A percentile compares a stretch with the other conserved stretches of the same genome.
Conservation (phyloP, 2,113 vertebrate genomes). For the Helogale parvula region DNA sequence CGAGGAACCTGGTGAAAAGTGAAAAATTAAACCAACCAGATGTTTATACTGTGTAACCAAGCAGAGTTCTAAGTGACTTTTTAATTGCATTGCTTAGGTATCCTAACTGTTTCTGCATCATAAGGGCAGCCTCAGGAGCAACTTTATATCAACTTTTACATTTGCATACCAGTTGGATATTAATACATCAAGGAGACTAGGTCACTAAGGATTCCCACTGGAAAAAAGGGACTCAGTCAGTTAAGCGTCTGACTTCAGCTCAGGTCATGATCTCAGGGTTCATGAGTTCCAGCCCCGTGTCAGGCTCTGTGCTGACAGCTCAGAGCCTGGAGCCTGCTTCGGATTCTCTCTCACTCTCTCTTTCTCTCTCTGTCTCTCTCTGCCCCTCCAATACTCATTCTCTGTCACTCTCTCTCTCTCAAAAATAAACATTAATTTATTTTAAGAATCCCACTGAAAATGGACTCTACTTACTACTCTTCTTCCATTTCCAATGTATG, state of each 20-base stretch:
- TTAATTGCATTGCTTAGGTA: background rate
- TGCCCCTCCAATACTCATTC: too few species aligned
- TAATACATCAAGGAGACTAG: background rate
- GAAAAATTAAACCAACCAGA: constrained; percentile 44
- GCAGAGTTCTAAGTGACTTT: background rate
- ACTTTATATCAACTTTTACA: constrained; percentile 16
- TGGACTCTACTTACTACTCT: background rate
- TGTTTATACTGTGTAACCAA: constrained; percentile 1
- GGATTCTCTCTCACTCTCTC: too few species aligned
- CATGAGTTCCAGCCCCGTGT: too few species aligned
- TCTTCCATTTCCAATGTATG: background rate
- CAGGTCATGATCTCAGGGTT: too few species aligned
- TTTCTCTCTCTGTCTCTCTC: too few species aligned
- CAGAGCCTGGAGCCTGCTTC: too few species aligned
- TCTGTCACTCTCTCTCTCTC: too few species aligned
- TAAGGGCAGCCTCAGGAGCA: background rate
- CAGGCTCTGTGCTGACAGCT: too few species aligned
- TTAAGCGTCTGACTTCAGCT: too few species aligned
- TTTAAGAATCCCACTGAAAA: background rate
- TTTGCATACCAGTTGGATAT: background rate
- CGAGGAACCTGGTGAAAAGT: background rate
- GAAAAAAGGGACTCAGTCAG: background rate
- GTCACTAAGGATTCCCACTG: background rate
- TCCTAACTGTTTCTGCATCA: background rate
- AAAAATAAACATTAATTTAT: too few species aligned